These are phyloP conservation scores for Calliphora vicina DNA, from an alignment of 1,140 invertebrate genomes.

Conservation along the genomic window DNA sequence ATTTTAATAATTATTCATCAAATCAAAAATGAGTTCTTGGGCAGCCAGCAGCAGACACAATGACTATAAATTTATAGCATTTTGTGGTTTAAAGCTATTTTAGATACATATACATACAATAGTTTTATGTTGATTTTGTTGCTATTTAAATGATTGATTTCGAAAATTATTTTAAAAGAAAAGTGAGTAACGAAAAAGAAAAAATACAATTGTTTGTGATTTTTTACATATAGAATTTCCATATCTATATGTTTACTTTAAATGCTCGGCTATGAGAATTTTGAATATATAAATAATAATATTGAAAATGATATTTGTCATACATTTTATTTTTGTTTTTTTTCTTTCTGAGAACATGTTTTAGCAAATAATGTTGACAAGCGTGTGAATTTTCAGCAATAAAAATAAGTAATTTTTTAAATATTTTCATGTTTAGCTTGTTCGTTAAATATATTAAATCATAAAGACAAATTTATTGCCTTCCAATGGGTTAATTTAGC, in stretches of 20 bases:
- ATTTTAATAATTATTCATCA: not conserved
- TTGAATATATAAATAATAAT: not conserved
- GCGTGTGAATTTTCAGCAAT: not conserved
- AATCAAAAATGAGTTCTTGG: not conserved
- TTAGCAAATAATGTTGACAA: not conserved
- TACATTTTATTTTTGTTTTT: not conserved
- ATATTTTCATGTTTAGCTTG: no score
- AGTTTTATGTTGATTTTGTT: not conserved
- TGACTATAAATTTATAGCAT: slow-evolving; percentile 11
- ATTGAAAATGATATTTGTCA: not conserved
- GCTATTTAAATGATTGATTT: not conserved
- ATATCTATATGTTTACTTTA: not conserved
- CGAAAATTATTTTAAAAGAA: not conserved
- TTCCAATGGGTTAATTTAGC: not conserved
- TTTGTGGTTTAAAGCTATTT: not conserved
- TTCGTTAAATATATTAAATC: no score
- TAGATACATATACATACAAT: not conserved
- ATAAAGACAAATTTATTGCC: no score
- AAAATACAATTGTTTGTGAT: slow-evolving; percentile 1
- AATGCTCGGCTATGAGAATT: not conserved
- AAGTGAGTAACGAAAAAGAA: not conserved
- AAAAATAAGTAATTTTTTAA: no score
- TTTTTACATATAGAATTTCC: not conserved
- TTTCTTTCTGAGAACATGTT: no score
- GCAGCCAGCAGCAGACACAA: not conserved